Conservation (phyloP, 1,140 invertebrate genomes). For the Amphibalanus amphitrite region DNA sequence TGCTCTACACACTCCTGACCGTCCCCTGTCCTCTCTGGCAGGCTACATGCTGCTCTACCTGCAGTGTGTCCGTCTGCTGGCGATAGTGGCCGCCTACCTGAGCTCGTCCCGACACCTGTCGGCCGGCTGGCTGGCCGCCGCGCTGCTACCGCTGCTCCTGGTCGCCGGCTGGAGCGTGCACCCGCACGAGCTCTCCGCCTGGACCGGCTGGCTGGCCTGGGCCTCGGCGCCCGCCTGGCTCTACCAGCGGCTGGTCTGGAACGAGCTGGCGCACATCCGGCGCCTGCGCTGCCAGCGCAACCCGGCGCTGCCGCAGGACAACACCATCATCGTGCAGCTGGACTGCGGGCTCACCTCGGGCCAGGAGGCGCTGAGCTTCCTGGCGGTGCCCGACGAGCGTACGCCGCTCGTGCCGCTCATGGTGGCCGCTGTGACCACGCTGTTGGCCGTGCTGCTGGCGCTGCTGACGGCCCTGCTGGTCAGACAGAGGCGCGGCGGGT, state of each 20-base stretch:
- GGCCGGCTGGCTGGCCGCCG: too few species aligned
- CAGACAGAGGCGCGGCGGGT: neutral
- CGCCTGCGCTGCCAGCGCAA: slow-evolving; percentile 18
- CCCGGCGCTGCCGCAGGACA: slow-evolving; percentile 15
- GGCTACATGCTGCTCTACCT: slow-evolving; percentile 62
- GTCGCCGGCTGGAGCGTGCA: slow-evolving; percentile 54
- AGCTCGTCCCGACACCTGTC: too few species aligned
- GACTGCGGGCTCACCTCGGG: neutral
- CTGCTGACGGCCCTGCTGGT: neutral
- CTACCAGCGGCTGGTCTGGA: slow-evolving; percentile 41
- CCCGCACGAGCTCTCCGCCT: slow-evolving; percentile 44
- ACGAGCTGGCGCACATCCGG: slow-evolving; percentile 36
- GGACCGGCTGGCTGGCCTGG: slow-evolving; percentile 44
- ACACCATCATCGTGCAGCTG: slow-evolving; percentile 16
- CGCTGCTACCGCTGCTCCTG: slow-evolving; percentile 39
- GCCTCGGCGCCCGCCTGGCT: slow-evolving; percentile 58
- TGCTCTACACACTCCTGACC: too few species aligned
- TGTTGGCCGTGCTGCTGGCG: neutral
- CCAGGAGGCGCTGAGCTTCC: slow-evolving; percentile 11
- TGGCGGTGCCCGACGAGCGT: slow-evolving; percentile 13
- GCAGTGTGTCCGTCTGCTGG: slow-evolving; percentile 41
- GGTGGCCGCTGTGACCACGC: neutral
- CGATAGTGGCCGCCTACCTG: slow-evolving; percentile 50
- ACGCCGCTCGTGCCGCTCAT: neutral
- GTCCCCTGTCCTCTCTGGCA: slow-evolving; percentile 21